Base-by-base conservation (phyloP, 2,797 vertebrate species). In the Chaunax sp. region DNA sequence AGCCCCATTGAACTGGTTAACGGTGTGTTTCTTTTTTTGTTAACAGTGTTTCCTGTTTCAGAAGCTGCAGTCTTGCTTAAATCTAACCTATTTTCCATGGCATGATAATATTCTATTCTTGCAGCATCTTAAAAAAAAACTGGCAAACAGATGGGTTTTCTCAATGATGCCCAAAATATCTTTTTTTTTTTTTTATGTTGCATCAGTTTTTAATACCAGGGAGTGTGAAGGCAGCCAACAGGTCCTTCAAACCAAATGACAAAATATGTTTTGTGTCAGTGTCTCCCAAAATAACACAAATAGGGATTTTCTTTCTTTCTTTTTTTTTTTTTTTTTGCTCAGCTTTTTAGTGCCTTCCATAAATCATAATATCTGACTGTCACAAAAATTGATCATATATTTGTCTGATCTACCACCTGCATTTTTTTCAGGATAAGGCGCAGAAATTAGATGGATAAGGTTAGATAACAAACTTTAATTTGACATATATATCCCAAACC, bases 71-170 rank as follows among this genome's bases (percentile, higher is more conserved):
- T 37, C 7, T 33, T 44, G 22, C 23, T 51, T 20, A 16, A 62
- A n/a, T n/a, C n/a, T n/a, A 19, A 16, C 44, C n/a, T 33, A 0
- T 23, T 25, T 22, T 53, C 25, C 12, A 14, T 46, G 18, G 16
- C 3, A 46, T 26, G 38, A 23, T 28, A 23, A 20, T 28, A 22
- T 0, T 41, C 8, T 6, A 40, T 30, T 30, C 28, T n/a, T 26
- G 20, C 30, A 40, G 37, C 25, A 16, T 55, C 44, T 56, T 8
- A 16, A 49, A 47, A 64, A 16, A 49, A 47, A 64, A 45, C 16
- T 37, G 28, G 41, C 14, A 15, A 10, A 54, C 4, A 37, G 25
- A 26, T 15, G 7, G 20, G 18, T 19, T 6, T 55, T 30, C 13
- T 33, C 13, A 0, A 13, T 53, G 1, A 58, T 7, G 0, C 7